Conservation (phyloP, 2,888 invertebrate genomes). For the Alviniconcha strummeri region DNA sequence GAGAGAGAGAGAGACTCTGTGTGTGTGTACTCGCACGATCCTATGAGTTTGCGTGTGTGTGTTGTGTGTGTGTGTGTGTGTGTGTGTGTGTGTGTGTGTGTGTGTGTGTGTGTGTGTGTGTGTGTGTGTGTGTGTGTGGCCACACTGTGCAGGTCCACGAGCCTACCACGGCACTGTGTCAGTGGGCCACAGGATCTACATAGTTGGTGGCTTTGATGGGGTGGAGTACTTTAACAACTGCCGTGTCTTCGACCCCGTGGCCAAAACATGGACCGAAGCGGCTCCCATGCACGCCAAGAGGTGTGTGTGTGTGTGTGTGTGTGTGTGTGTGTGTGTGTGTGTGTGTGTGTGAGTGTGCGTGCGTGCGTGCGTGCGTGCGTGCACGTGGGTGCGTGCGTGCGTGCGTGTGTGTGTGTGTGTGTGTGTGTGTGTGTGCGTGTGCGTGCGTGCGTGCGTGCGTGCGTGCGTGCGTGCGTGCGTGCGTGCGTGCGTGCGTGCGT, state of each 20-base stretch:
- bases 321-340: slow-evolving; percentile 1
- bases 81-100: neutral
- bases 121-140: neutral
- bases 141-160: slow-evolving; percentile 80
- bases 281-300: slow-evolving; percentile 91
- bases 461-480: neutral
- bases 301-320: slow-evolving; percentile 57
- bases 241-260: slow-evolving; percentile 89
- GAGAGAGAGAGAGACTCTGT: neutral
- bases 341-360: neutral
- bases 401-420: neutral
- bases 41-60: neutral
- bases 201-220: slow-evolving; percentile 96
- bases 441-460: neutral
- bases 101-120: neutral
- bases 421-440: neutral
- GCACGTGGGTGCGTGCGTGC: neutral
- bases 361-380: neutral
- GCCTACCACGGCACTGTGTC: slow-evolving; percentile 95
- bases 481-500: no score
- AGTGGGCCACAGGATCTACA: slow-evolving; percentile 87
- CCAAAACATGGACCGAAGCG: slow-evolving; percentile 88
- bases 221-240: slow-evolving; percentile 90
- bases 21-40: neutral
- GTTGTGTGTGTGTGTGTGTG: neutral